Conservation (phyloP, 2,797 vertebrate genomes). For the Neomorphus geoffroyi region DNA sequence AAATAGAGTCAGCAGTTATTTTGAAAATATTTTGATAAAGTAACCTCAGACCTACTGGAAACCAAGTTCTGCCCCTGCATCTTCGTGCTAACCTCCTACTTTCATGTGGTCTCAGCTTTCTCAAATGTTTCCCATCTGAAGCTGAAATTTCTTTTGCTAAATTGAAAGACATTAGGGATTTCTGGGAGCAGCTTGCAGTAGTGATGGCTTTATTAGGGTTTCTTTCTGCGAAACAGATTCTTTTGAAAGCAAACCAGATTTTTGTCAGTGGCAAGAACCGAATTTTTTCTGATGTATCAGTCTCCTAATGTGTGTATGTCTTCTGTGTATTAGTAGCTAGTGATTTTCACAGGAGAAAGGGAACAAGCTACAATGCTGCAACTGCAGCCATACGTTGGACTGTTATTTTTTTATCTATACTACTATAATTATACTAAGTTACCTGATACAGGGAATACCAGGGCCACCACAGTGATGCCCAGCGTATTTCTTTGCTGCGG, state of each 20-base stretch:
- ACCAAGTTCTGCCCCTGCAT: not conserved
- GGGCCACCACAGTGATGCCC: not conserved
- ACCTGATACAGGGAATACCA: not conserved
- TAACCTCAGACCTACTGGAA: not conserved
- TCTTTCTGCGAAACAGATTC: not conserved
- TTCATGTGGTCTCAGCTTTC: not conserved
- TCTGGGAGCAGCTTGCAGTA: not conserved
- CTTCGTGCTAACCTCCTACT: not conserved
- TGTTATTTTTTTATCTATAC: slow-evolving; percentile 11
- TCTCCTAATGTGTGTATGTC: not conserved
- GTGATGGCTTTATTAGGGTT: not conserved
- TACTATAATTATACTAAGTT: not conserved
- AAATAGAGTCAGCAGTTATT: not conserved
- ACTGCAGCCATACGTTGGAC: not conserved
- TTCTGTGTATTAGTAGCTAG: not conserved
- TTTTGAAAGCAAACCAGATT: not conserved
- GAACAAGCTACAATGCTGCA: not conserved
- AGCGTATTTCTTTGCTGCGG: not conserved
- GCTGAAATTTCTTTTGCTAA: not conserved
- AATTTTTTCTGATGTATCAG: not conserved
- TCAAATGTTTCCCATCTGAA: not conserved
- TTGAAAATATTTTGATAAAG: not conserved
- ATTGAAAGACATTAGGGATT: not conserved
- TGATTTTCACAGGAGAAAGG: not conserved
- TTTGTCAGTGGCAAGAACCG: not conserved